Base-by-base conservation (phyloP, 2,888 invertebrate genomes). In the Beris chalybata region DNA sequence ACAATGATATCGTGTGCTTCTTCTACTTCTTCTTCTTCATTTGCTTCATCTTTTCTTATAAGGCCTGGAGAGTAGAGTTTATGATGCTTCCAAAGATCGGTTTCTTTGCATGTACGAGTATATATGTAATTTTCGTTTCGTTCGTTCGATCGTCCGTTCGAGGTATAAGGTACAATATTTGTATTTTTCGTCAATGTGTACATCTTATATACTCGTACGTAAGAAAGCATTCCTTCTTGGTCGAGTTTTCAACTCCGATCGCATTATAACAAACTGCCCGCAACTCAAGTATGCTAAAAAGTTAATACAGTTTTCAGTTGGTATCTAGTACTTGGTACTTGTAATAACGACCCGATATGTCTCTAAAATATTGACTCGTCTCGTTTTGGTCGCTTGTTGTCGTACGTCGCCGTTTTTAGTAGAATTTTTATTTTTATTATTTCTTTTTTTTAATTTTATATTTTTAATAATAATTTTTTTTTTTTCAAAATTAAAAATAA, bases 251-350 rank as follows among this genome's bases (percentile, higher is more conserved):
- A 66, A 57, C 44, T 53, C 56, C 67, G 69, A 69, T 69, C 69
- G 69, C 67, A 69, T 69, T 69, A 69, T 69, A 68, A 68, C 65
- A 57, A 70, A 71, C 71, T 71, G 70, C 69, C 71, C 71, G 70
- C 68, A 69, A 71, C 67, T 68, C 61, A 71, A 71, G 70, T 70
- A 71, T 71, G 70, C 70, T 71, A 70, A 71, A 72, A 71, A 70
- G 66, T 68, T 71, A 71, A 70, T 71, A 71, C 71, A 72, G 69
- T 70, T 71, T 71, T 72, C 71, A 72, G 72, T 70, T 71, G 71
- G 70, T 71, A 71, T 72, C 71, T 70, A 71, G 71, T 71, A 71
- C 71, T 70, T 68, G 69, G 70, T 71, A 71, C 71, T 71, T 71
- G 71, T 65, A 67, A 67, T 70, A 65, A 67, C 65, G 66, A 67